Conservation (phyloP, 2,797 vertebrate genomes). For the Microctenopoma stevenorrisi region DNA sequence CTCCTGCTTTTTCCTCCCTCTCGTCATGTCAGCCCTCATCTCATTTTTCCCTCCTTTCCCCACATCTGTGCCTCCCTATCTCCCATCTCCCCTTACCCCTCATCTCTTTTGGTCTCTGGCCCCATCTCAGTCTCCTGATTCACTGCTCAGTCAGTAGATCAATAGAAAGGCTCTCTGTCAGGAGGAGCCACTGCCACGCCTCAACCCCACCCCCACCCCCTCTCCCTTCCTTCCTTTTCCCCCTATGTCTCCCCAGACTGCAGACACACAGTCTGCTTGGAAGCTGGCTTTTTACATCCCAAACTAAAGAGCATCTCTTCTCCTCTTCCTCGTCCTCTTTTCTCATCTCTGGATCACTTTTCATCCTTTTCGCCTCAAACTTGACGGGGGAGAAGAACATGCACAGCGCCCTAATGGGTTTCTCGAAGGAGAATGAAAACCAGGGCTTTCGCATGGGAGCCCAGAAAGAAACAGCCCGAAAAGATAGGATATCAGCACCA, state of each 20-base stretch:
- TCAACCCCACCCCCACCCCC: not conserved
- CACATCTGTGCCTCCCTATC: conserved; percentile 42
- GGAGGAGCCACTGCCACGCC: conserved; percentile 42
- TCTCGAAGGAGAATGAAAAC: conserved; percentile 34
- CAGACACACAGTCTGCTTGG: conserved; percentile 62
- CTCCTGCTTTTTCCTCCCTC: conserved; percentile 1
- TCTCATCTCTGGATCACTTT: conserved; percentile 45
- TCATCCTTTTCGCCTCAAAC: conserved; percentile 46
- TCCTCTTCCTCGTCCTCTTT: not conserved
- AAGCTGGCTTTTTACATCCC: conserved; percentile 47
- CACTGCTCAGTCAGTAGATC: conserved; percentile 77
- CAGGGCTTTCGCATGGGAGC: conserved; percentile 35
- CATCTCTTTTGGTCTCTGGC: conserved; percentile 56
- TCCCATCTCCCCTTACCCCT: conserved; percentile 31
- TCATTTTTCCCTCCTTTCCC: conserved; percentile 5
- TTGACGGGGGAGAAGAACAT: conserved; percentile 15
- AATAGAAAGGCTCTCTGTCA: conserved; percentile 76
- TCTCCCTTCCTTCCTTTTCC: not conserved
- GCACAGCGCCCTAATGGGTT: conserved; percentile 33
- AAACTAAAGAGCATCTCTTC: conserved; percentile 40
- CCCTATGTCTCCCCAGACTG: conserved; percentile 45
- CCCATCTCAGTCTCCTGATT: conserved; percentile 71
- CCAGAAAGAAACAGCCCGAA: conserved; percentile 43
- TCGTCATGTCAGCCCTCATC: conserved; percentile 28
- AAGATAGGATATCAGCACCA: conserved; percentile 62